phyloP scores from a whole-genome alignment of 2,888 invertebrate genomes.

The Athetis lepigone region DNA sequence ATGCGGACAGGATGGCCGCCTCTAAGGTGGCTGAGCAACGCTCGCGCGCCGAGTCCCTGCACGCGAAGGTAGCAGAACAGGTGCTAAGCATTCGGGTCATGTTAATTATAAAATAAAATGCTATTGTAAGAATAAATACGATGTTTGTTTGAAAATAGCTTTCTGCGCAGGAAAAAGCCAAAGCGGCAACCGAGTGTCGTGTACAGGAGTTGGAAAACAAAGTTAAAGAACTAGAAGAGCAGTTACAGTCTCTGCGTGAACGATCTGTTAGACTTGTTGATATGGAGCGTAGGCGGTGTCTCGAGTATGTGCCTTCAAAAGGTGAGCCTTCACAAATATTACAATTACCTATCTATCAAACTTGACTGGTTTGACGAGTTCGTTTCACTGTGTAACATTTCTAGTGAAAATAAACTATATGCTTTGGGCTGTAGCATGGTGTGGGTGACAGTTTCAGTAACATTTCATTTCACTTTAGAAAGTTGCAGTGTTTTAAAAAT shows the following conservation, averaged over 20 bases:
- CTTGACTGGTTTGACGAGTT: constrained; percentile 4
- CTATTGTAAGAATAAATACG: constrained; percentile 4
- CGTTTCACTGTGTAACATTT: no score
- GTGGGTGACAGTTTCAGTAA: no score
- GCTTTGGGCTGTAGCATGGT: no score
- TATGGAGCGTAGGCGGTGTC: constrained; percentile 76
- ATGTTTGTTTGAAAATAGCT: constrained; percentile 33
- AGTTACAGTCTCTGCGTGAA: constrained; percentile 73
- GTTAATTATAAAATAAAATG: constrained; percentile 31
- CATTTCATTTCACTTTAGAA: no score
- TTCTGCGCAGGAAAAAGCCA: constrained; percentile 74
- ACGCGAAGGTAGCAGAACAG: constrained; percentile 83
- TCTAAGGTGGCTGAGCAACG: constrained; percentile 69
- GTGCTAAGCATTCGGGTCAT: constrained; percentile 70
- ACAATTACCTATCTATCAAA: neutral
- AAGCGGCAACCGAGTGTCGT: constrained; percentile 66
- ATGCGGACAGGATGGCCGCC: constrained; percentile 70
- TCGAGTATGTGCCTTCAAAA: constrained; percentile 82
- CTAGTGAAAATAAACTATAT: no score
- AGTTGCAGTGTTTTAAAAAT: no score
- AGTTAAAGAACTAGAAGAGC: constrained; percentile 77
- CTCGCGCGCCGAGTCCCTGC: constrained; percentile 73
- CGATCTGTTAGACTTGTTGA: constrained; percentile 78
- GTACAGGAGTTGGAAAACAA: constrained; percentile 72
- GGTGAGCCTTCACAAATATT: constrained; percentile 65